A percentile compares a stretch with the other conserved stretches of the same genome.
Evolutionary conservation across 64 coral and sea anemone genomes (phyloP).

Genomic region (Pachyseris speciosa): DNA sequence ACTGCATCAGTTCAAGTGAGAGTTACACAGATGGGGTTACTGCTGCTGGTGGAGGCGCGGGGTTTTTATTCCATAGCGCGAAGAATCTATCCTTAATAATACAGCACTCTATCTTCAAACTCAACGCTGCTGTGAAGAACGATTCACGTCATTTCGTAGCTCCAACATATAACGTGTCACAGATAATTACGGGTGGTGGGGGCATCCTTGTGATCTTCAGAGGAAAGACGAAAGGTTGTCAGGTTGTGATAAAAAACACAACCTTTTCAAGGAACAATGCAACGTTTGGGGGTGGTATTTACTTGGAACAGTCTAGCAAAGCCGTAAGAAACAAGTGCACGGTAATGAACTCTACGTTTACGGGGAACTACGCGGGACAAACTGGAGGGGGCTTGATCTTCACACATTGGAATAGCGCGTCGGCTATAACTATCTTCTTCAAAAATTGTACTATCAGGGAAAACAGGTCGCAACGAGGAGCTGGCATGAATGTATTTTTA

Average conservation of each 20-base stretch:
- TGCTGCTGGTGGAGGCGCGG: slow-evolving; percentile 40
- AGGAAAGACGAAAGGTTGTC: slow-evolving; percentile 20
- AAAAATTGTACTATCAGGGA: too few relatives aligned
- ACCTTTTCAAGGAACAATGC: slow-evolving; percentile 66
- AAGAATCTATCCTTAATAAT: slow-evolving; percentile 40
- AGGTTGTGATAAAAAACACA: slow-evolving; percentile 26
- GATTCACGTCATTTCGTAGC: too few relatives aligned
- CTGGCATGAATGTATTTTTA: too few relatives aligned
- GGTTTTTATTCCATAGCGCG: slow-evolving; percentile 37
- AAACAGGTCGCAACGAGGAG: too few relatives aligned
- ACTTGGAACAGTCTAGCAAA: slow-evolving; percentile 11
- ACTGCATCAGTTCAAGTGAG: slow-evolving; percentile 20
- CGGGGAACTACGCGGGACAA: too few relatives aligned
- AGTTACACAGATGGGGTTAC: slow-evolving; percentile 13
- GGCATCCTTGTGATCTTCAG: slow-evolving; percentile 53
- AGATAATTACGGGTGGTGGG: slow-evolving; percentile 66
- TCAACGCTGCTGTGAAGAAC: slow-evolving; percentile 65
- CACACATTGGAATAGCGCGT: too few relatives aligned
- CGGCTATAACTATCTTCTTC: too few relatives aligned
- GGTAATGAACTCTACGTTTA: slow-evolving; percentile 30
- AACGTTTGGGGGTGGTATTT: slow-evolving; percentile 80
- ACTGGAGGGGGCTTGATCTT: too few relatives aligned
- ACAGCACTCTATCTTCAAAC: slow-evolving; percentile 35
- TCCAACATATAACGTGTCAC: too few relatives aligned
- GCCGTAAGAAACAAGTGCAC: slow-evolving; percentile 20